Evolutionary conservation across 2,113 vertebrate species (phyloP), one percentile per base, ranked within the genome.

Genomic region (Hucho hucho): DNA sequence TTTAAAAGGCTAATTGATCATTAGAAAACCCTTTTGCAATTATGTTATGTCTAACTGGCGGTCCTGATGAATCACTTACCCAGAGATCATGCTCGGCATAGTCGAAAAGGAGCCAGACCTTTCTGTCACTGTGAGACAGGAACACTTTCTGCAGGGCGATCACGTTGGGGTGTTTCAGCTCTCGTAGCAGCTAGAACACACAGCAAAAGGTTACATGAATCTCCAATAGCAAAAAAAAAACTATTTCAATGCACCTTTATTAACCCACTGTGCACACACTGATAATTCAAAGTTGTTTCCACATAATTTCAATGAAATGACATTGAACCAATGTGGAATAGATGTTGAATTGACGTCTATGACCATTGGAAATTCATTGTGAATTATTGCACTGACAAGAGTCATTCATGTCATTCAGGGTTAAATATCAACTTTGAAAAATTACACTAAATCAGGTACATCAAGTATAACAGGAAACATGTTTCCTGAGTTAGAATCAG

Each of bases 141-240:
- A 97, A 96, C 75, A 96, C 95, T 84, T 97, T 97, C 90, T 97
- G 96, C 86, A 97, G 91, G 0, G 95, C 94, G 68, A 97, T 96
- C 85, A 96, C 96, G 0, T 97, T 97, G 11, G 95, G 94, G 80
- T 97, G 96, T 90, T 97, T 96, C 93, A 96, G 75, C 81, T 97
- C 96, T 84, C 96, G 91, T 87, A 96, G 91, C 90, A 96, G 93
- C 95, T 96, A 87, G 69, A 88, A 59, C 25, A 75, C 24, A 75
- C 72, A 70, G 3, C 9, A 26, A 72, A 13, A 59, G 7, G 1
- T 4, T 25, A 20, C 25, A n/a, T 56, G 64, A n/a, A 9, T 61
- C n/a, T 61, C n/a, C 18, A 22, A 61, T 16, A 11, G 58, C n/a
- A 24, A 61, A 61, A 2, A 28, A 61, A 9, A n/a, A 61, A 1